These are phyloP conservation scores for Telenomus remus DNA, from an alignment of 1,140 invertebrate species.

Conservation along the genomic window DNA sequence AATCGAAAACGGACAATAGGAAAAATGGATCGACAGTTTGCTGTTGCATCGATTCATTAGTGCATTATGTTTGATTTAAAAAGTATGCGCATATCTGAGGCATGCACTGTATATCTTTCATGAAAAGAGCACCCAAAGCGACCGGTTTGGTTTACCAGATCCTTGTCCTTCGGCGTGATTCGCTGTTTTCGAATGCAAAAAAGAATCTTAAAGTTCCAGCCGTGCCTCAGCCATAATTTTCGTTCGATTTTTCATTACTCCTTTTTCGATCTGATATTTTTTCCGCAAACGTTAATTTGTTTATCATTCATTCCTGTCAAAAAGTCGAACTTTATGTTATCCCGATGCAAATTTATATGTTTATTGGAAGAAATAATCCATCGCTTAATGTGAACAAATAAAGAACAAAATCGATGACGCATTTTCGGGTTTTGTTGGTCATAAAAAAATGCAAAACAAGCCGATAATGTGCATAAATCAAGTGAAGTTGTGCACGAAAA, in stretches of 20 bases:
- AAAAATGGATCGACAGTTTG: slow-evolving; percentile 34
- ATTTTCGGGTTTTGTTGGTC: slow-evolving; percentile 15
- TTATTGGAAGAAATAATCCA: too few species aligned
- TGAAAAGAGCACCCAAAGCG: slow-evolving; percentile 57
- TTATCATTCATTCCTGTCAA: too few species aligned
- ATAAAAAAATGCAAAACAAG: slow-evolving; percentile 11
- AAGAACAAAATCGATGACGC: not conserved
- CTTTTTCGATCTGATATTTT: slow-evolving; percentile 16
- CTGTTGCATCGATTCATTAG: slow-evolving; percentile 73
- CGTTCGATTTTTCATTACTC: slow-evolving; percentile 53
- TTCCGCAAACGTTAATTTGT: too few species aligned
- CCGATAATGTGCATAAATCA: slow-evolving; percentile 35
- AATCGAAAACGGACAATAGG: too few species aligned
- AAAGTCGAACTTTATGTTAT: too few species aligned
- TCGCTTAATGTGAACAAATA: too few species aligned
- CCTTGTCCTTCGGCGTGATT: slow-evolving; percentile 67
- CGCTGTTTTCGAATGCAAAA: slow-evolving; percentile 50
- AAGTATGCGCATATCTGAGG: slow-evolving; percentile 68
- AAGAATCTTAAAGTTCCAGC: slow-evolving; percentile 38
- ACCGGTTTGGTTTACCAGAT: slow-evolving; percentile 61
- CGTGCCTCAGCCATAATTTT: slow-evolving; percentile 46
- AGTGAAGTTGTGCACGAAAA: slow-evolving; percentile 27
- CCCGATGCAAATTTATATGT: too few species aligned
- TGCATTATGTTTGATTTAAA: slow-evolving; percentile 71
- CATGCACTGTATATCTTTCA: slow-evolving; percentile 66